A percentile compares a stretch with the other conserved stretches of the same genome.
Conservation (phyloP, 2,113 vertebrate species). For the Vombatus ursinus region DNA sequence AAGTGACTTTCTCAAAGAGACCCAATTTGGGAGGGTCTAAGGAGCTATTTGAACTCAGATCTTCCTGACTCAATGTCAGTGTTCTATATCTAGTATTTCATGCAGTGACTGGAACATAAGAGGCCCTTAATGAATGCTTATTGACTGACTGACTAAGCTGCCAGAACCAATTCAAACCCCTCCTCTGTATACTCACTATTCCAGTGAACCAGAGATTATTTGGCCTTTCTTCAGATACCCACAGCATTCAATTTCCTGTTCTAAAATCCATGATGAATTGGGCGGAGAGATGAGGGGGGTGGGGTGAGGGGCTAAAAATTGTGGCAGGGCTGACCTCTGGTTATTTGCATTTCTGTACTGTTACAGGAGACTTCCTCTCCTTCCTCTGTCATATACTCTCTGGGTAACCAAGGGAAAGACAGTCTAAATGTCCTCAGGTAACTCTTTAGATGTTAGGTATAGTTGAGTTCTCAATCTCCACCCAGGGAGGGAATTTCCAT, state of each 20-base stretch:
- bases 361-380: background rate
- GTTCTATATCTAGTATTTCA: no score
- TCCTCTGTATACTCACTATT: background rate
- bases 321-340: background rate
- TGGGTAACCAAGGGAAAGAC: no score
- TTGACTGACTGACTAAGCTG: background rate
- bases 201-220: background rate
- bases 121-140: background rate
- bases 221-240: background rate
- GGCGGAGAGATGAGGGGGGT: background rate
- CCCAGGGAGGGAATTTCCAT: no score
- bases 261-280: background rate
- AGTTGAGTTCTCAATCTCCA: no score
- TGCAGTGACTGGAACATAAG: no score
- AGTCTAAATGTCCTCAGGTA: no score
- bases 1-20: background rate
- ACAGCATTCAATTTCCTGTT: background rate
- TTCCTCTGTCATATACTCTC: background rate
- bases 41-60: background rate
- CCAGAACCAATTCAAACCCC: background rate
- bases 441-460: no score
- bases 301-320: slow-evolving; percentile 2
- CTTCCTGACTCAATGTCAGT: background rate
- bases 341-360: background rate
- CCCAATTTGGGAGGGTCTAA: background rate